Evolutionary conservation across 2,113 vertebrate genomes (phyloP), one percentile per base, ranked within the genome.

Genomic region (Cephalophus harveyi): DNA sequence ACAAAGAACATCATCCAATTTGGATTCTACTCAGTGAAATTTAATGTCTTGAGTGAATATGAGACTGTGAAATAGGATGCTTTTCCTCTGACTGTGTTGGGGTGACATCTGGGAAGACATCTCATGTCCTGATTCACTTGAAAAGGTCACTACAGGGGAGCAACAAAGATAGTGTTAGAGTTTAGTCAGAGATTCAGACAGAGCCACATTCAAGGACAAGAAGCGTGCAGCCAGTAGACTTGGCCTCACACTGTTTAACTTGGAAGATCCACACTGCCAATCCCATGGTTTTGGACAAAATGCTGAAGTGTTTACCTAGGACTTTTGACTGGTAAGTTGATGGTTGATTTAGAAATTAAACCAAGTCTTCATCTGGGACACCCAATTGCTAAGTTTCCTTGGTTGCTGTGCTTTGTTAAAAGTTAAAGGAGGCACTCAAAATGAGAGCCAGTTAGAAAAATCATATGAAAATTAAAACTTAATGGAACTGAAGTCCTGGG

Each of bases 331-430:
- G 60, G 13, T 9, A 94, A 87, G 76, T 57, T 96, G 94, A 93
- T 82, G 60, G n/a, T 12, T 96, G 64, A 85, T 83, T 97, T 91
- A 86, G 71, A 62, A 90, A 91, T 89, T 85, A 62, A 94, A 82
- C 78, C 59, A 88, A 25, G 23, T 81, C 83, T 92, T 84, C 10
- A 36, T 74, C 55, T 87, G 71, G 30, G 28, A 92, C 14, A 59
- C 6, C 81, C 9, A n/a, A 2, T 27, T 89, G 50, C 40, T 95
- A 89, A 97, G 36, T 87, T 90, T 15, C 23, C 36, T 57, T 55
- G 0, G 19, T 55, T 62, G 12, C 28, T 67, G 23, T 54, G 36
- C 78, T 78, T 60, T 76, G 36, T 91, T 71, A 48, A 95, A 93
- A 40, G 40, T 84, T 40, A 91, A 96, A 46, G 11, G 30, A 95